Evolutionary conservation across 2,113 vertebrate genomes (phyloP).

Genomic region (Grus americana): DNA sequence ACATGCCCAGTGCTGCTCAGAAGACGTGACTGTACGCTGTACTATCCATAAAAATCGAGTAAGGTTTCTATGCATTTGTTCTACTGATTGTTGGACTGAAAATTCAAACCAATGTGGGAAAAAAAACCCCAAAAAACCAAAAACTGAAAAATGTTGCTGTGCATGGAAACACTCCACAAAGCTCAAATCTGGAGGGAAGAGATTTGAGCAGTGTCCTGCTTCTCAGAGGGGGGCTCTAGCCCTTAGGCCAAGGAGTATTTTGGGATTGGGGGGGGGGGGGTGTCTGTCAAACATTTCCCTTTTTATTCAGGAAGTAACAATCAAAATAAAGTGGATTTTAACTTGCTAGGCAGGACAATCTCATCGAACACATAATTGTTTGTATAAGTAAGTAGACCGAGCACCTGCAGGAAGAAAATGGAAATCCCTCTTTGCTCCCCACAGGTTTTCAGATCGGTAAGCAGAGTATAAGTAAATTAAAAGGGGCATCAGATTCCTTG

Average conservation of each 20-base stretch:
- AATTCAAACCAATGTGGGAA: background rate
- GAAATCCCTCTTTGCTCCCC: background rate
- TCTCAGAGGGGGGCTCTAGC: background rate
- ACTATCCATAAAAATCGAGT: background rate
- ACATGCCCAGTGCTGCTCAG: background rate
- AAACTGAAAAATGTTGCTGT: background rate
- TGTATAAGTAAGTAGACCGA: background rate
- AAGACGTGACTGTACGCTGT: background rate
- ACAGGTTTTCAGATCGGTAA: background rate
- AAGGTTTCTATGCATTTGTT: background rate
- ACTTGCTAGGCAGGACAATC: background rate
- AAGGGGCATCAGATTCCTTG: background rate
- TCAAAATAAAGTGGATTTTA: background rate
- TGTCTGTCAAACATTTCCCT: background rate
- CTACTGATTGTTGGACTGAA: background rate
- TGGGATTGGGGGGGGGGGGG: background rate
- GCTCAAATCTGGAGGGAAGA: background rate
- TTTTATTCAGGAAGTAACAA: background rate
- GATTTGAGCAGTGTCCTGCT: background rate
- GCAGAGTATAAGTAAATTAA: background rate
- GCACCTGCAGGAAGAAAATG: background rate
- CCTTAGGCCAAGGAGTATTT: background rate
- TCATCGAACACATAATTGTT: fast-evolving
- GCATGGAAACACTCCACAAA: background rate
- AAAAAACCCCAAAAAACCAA: background rate